These are phyloP conservation scores for Trididemnum miniatum DNA, from an alignment of 23 tunicate species.

Conservation along the genomic window DNA sequence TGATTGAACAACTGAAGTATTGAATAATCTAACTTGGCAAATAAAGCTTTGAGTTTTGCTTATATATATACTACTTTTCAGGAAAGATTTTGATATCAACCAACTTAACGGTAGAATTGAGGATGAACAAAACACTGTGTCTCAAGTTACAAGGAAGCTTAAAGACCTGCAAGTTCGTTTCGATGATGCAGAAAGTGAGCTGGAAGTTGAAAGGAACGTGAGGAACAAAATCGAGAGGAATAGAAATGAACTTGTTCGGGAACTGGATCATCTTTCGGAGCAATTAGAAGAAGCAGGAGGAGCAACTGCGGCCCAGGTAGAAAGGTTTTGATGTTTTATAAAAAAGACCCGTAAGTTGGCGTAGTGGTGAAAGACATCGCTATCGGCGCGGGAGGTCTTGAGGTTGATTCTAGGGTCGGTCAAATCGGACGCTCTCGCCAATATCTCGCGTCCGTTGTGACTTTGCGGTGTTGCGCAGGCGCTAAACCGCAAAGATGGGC, in stretches of 20 bases:
- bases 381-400: too few species aligned
- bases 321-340: background rate
- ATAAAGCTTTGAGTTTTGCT: too few species aligned
- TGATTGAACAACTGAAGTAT: too few species aligned
- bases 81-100: slow-evolving; percentile 91
- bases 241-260: slow-evolving; percentile 90
- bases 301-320: slow-evolving; percentile 90
- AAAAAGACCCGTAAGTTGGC: too few species aligned
- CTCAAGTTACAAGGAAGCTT: slow-evolving; percentile 69
- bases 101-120: slow-evolving; percentile 70
- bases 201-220: slow-evolving; percentile 82
- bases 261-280: slow-evolving; percentile 86
- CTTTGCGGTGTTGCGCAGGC: too few species aligned
- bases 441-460: too few species aligned
- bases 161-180: slow-evolving; percentile 92
- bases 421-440: too few species aligned
- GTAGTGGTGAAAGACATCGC: too few species aligned
- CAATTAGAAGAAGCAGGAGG: slow-evolving; percentile 97
- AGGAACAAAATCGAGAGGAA: slow-evolving; percentile 77
- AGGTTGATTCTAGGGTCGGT: too few species aligned
- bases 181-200: slow-evolving; percentile 96
- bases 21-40: too few species aligned
- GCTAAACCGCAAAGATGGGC: too few species aligned
- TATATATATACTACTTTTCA: slow-evolving; percentile 6
- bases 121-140: slow-evolving; percentile 64